Conservation (phyloP, 2,113 vertebrate species). For the Dasyprocta punctata region DNA sequence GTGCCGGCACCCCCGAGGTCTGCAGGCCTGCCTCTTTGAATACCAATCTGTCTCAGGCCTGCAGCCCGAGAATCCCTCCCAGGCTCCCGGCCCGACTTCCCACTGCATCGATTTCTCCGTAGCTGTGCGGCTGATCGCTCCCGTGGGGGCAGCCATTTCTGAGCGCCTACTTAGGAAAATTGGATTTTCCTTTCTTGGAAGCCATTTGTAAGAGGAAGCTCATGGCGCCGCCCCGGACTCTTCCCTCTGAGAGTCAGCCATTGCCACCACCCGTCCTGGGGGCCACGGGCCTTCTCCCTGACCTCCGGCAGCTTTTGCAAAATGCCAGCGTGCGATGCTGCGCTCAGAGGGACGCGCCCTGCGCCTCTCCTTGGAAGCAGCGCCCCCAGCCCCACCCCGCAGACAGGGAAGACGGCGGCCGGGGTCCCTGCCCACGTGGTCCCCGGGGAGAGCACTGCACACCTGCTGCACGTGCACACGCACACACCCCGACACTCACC, state of each 20-base stretch:
- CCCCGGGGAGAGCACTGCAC: background rate
- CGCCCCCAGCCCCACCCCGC: background rate
- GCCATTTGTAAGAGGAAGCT: constrained; percentile 18
- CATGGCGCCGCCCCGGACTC: background rate
- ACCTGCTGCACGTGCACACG: background rate
- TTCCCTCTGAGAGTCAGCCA: background rate
- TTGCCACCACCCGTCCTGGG: background rate
- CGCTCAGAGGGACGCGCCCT: background rate
- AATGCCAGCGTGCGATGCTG: accelerated
- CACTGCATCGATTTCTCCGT: background rate
- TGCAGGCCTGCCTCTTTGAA: background rate
- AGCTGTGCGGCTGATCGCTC: background rate
- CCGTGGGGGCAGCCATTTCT: background rate
- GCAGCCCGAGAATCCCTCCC: constrained; percentile 7
- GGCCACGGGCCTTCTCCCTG: background rate
- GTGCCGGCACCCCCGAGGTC: background rate
- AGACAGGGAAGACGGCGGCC: background rate
- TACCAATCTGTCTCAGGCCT: constrained; percentile 30
- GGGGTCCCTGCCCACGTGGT: background rate
- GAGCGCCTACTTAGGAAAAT: constrained; percentile 34
- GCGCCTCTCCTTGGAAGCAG: background rate
- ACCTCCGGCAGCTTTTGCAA: background rate
- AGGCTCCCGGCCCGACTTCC: background rate
- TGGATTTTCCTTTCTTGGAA: constrained; percentile 54
- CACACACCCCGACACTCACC: background rate